A percentile compares a stretch with the other conserved stretches of the same genome.
Conservation (phyloP, 2,113 vertebrate species). For the Colossoma macropomum region DNA sequence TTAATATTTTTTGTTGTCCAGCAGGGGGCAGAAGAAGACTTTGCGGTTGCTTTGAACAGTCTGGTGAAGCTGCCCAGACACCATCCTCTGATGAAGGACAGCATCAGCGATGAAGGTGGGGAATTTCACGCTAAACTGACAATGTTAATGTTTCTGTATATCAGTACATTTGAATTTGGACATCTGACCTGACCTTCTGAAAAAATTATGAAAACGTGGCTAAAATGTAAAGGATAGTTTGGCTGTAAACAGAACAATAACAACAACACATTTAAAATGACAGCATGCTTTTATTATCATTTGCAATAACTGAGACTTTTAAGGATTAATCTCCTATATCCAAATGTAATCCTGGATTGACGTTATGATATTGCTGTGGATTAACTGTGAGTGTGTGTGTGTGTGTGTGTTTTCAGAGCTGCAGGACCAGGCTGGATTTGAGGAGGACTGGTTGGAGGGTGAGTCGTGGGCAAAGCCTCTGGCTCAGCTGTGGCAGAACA, state of each 20-base stretch:
- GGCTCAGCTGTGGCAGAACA: slow-evolving; percentile 92
- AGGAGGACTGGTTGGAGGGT: slow-evolving; percentile 88
- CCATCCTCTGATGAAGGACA: slow-evolving; percentile 86
- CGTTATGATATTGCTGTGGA: neutral
- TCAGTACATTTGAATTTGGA: too few relatives aligned
- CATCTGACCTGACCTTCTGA: too few relatives aligned
- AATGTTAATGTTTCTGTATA: neutral
- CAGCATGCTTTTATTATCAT: too few relatives aligned
- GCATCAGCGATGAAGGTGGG: slow-evolving; percentile 86
- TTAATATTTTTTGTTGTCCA: slow-evolving; percentile 24
- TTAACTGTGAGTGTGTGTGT: slow-evolving; percentile 7
- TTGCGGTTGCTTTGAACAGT: slow-evolving; percentile 71
- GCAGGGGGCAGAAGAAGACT: slow-evolving; percentile 65
- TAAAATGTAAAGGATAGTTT: too few relatives aligned
- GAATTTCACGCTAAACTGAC: neutral
- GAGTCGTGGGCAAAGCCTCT: slow-evolving; percentile 93
- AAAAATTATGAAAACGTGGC: too few relatives aligned
- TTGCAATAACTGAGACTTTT: too few relatives aligned
- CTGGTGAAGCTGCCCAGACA: slow-evolving; percentile 87
- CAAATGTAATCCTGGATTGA: neutral
- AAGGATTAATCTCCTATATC: neutral
- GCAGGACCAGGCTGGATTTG: slow-evolving; percentile 77
- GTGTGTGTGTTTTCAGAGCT: slow-evolving; percentile 75
- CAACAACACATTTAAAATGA: too few relatives aligned
- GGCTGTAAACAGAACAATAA: too few relatives aligned